A percentile compares a stretch with the other conserved stretches of the same genome.
Evolutionary conservation across 2,888 invertebrate species (phyloP).

Genomic region (Smittia sp.): DNA sequence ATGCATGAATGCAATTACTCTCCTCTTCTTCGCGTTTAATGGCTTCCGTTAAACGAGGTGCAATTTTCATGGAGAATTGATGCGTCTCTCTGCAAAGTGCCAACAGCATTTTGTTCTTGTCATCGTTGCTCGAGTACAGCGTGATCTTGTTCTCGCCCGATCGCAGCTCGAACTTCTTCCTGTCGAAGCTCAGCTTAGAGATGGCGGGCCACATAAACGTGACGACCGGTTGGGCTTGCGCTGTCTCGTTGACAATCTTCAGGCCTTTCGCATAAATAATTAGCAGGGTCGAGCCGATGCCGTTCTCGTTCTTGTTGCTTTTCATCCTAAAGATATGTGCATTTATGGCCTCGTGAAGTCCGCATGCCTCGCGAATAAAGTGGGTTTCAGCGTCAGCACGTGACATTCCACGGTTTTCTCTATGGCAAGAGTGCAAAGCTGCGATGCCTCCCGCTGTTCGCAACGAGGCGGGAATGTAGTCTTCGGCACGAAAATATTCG

Average conservation of each 20-base stretch:
- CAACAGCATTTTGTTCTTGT: slow-evolving; percentile 87
- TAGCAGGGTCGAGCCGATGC: slow-evolving; percentile 79
- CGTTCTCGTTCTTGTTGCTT: slow-evolving; percentile 69
- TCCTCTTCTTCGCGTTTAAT: slow-evolving; percentile 81
- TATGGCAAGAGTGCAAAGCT: slow-evolving; percentile 70
- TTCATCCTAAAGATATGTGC: slow-evolving; percentile 83
- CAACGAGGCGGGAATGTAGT: slow-evolving; percentile 74
- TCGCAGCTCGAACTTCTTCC: slow-evolving; percentile 95
- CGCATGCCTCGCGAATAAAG: slow-evolving; percentile 86
- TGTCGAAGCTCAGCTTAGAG: slow-evolving; percentile 91
- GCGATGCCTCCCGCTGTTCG: slow-evolving; percentile 57
- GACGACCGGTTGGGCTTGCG: slow-evolving; percentile 62
- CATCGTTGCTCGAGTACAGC: slow-evolving; percentile 87
- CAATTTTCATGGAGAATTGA: slow-evolving; percentile 92
- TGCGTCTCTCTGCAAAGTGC: slow-evolving; percentile 88
- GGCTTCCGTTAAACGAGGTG: slow-evolving; percentile 78
- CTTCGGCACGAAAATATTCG: slow-evolving; percentile 75
- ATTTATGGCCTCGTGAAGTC: slow-evolving; percentile 80
- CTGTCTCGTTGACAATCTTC: slow-evolving; percentile 75
- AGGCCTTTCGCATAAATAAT: slow-evolving; percentile 91
- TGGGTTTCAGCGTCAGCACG: slow-evolving; percentile 78
- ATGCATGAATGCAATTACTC: slow-evolving; percentile 62
- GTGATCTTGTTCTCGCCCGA: slow-evolving; percentile 85
- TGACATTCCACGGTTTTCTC: slow-evolving; percentile 75
- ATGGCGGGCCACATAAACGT: slow-evolving; percentile 95